Evolutionary conservation across 2,797 vertebrate genomes (phyloP).

Genomic region (Psittacula echo): DNA sequence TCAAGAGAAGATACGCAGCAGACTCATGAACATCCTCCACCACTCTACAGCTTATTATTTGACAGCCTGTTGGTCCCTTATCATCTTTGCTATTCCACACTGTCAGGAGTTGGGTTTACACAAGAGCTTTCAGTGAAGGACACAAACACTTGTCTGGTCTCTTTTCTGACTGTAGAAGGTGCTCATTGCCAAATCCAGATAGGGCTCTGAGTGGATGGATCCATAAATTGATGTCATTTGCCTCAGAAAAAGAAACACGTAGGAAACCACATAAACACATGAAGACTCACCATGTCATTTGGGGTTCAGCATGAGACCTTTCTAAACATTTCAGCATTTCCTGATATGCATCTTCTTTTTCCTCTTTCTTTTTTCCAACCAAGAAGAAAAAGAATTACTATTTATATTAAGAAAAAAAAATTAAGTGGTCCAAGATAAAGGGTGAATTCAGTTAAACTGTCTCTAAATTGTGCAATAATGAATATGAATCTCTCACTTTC

Average conservation of each 20-base stretch:
- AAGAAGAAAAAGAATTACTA: background rate
- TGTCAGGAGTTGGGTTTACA: constrained; percentile 25
- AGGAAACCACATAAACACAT: background rate
- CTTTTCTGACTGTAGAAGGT: background rate
- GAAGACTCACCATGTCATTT: background rate
- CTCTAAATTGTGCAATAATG: background rate
- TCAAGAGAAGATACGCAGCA: background rate
- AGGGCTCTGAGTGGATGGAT: background rate
- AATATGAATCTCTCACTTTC: background rate
- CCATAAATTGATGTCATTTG: background rate
- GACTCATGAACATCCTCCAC: background rate
- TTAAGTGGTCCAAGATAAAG: background rate
- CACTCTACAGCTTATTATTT: constrained; percentile 54
- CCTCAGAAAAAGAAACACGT: background rate
- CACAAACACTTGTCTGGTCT: background rate
- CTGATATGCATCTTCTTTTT: accelerated
- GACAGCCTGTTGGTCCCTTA: constrained; percentile 14
- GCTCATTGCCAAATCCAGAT: background rate
- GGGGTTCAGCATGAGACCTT: background rate
- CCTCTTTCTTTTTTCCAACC: background rate
- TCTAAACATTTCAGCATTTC: background rate
- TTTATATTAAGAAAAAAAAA: background rate
- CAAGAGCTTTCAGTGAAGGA: background rate
- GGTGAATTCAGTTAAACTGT: background rate
- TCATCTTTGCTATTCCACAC: background rate